phyloP scores from a whole-genome alignment of 1,140 invertebrate species.

The Lutraria rhynchaena region DNA sequence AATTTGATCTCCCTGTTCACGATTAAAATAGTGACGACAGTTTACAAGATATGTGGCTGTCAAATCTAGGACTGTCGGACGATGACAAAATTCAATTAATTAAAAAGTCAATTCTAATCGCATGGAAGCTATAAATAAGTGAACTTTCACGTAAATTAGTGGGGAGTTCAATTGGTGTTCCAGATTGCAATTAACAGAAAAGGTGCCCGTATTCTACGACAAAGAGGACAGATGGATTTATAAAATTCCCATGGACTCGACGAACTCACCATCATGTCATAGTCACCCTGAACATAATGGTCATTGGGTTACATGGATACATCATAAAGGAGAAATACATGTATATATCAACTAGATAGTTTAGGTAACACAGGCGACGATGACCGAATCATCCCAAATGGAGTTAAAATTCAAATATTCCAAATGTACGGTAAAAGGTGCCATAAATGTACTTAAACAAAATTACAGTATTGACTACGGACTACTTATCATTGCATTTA shows the following conservation, averaged over 20 bases:
- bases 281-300: slow-evolving; percentile 6
- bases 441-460: slow-evolving; percentile 8
- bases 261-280: neutral
- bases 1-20: neutral
- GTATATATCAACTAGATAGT: slow-evolving; percentile 1
- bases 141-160: neutral
- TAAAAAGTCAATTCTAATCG: neutral
- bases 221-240: neutral
- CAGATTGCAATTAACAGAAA: slow-evolving; percentile 9
- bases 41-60: neutral
- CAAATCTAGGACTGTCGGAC: neutral
- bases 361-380: slow-evolving; percentile 1
- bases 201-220: neutral
- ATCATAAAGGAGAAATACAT: neutral
- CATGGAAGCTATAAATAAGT: slow-evolving; percentile 2
- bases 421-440: neutral
- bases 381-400: slow-evolving; percentile 11
- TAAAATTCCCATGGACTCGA: neutral
- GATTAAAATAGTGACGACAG: neutral
- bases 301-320: slow-evolving; percentile 9
- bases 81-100: neutral
- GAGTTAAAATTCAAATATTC: slow-evolving; percentile 14
- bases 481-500: slow-evolving; percentile 13
- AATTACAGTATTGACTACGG: slow-evolving; percentile 4
- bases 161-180: slow-evolving; percentile 1